phyloP scores from a whole-genome alignment of 2,113 vertebrate genomes.

The Rallus limicola region DNA sequence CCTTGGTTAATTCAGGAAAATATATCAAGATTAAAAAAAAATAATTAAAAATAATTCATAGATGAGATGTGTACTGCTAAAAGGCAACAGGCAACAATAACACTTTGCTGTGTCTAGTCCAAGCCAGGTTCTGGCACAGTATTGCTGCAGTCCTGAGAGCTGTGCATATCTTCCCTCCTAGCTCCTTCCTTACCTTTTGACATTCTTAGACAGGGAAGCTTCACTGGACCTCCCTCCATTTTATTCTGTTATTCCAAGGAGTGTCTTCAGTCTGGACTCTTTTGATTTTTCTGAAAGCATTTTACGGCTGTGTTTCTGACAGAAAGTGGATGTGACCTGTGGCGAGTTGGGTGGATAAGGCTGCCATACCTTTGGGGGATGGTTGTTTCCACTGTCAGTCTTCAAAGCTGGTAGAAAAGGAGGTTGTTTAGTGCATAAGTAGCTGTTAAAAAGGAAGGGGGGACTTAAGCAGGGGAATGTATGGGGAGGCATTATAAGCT shows the following conservation, averaged over 20 bases:
- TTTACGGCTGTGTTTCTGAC: not conserved
- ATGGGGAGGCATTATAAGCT: slow-evolving; percentile 16
- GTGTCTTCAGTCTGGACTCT: not conserved
- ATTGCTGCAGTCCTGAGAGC: accelerated
- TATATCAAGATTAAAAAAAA: not conserved
- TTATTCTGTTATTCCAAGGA: not conserved
- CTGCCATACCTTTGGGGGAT: not conserved
- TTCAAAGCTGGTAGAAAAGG: not conserved
- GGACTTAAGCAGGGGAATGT: not conserved
- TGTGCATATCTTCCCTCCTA: not conserved
- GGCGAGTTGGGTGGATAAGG: not conserved
- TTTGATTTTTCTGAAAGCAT: not conserved
- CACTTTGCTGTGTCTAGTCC: not conserved
- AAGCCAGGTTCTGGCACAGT: not conserved
- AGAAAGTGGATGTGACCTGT: not conserved
- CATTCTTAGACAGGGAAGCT: not conserved
- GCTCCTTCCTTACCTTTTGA: not conserved
- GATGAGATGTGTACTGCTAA: not conserved
- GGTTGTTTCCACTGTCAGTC: not conserved
- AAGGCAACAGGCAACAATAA: not conserved
- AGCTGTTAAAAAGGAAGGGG: slow-evolving; percentile 28
- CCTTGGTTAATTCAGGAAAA: not conserved
- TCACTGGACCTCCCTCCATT: not conserved
- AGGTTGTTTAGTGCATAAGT: not conserved
- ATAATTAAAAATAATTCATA: no score